phyloP scores from a whole-genome alignment of 2,888 invertebrate species.

The Ennomos quercinarius region DNA sequence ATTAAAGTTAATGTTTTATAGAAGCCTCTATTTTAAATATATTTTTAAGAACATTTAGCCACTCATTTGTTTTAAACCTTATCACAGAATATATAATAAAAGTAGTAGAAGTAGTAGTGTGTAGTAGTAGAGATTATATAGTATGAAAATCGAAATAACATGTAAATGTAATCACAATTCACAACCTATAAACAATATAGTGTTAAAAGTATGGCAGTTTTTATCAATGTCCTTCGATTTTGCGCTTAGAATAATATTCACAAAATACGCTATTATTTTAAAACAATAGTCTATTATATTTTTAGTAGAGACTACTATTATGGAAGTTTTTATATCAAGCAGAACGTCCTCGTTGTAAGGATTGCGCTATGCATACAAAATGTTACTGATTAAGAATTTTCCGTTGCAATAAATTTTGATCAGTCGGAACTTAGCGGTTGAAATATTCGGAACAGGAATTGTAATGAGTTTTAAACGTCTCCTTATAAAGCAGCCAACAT shows the following conservation, averaged over 20 bases:
- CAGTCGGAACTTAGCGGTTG: slow-evolving; percentile 10
- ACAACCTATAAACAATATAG: too few species aligned
- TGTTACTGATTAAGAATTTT: slow-evolving; percentile 5
- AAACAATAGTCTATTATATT: slow-evolving; percentile 12
- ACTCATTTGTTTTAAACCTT: too few species aligned
- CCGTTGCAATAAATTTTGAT: slow-evolving; percentile 8
- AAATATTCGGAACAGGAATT: neutral
- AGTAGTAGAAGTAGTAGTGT: too few species aligned
- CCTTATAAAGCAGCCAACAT: too few species aligned
- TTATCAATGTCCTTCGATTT: neutral
- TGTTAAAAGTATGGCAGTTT: too few species aligned
- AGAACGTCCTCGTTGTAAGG: slow-evolving; percentile 1
- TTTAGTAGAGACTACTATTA: neutral
- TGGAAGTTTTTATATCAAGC: slow-evolving; percentile 13
- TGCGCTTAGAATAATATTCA: neutral
- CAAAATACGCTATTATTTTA: neutral
- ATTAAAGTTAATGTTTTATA: too few species aligned
- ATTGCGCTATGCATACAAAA: slow-evolving; percentile 4
- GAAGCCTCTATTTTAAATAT: too few species aligned
- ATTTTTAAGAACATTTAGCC: too few species aligned
- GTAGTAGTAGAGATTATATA: too few species aligned
- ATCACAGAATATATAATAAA: too few species aligned
- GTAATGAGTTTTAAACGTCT: neutral
- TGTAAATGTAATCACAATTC: too few species aligned
- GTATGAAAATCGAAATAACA: too few species aligned